These are phyloP conservation scores for Puntigrus tetrazona DNA, from an alignment of 2,113 vertebrate genomes.

Conservation along the genomic window DNA sequence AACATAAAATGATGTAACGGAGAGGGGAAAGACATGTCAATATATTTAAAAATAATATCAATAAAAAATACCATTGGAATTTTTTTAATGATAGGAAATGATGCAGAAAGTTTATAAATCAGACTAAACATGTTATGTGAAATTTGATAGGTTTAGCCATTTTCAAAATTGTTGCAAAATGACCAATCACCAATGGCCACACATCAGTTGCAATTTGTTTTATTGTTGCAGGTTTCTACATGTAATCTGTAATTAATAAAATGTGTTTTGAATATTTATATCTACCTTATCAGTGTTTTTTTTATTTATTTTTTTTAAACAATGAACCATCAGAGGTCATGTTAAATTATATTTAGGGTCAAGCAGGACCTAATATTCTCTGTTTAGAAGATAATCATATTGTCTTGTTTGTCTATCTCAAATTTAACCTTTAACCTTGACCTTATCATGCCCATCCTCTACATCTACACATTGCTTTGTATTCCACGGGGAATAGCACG, in stretches of 20 bases:
- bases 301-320: no score
- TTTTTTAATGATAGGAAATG: neutral
- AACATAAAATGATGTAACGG: no score
- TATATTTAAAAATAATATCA: no score
- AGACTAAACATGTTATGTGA: neutral
- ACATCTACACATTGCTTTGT: neutral
- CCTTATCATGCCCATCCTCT: conserved; percentile 21
- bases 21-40: no score
- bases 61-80: no score
- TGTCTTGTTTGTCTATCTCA: conserved; percentile 37
- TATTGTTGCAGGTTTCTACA: neutral
- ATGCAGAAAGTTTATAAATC: neutral
- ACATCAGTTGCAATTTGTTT: neutral
- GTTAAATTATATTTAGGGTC: neutral
- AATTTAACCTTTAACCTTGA: conserved; percentile 45
- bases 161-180: neutral
- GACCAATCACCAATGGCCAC: neutral
- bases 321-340: neutral
- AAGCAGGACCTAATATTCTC: neutral
- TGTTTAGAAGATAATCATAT: neutral
- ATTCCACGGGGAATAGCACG: conserved; percentile 9
- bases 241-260: neutral
- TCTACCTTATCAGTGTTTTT: neutral
- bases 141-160: neutral
- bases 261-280: neutral